Evolutionary conservation across 2,888 invertebrate species (phyloP).

Genomic region (Keiferia lycopersicella): DNA sequence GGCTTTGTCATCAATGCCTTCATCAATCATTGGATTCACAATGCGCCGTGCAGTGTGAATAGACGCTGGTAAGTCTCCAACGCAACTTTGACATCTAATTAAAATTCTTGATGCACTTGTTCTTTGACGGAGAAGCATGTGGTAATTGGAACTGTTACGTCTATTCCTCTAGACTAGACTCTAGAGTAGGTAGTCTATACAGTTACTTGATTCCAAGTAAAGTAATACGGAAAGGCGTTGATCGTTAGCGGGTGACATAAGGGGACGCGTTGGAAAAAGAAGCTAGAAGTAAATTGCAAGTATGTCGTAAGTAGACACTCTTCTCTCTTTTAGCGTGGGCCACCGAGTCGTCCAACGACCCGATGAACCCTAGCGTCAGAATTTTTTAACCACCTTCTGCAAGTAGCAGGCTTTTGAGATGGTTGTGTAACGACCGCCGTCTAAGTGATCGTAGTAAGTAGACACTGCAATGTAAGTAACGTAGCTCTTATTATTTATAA

Average conservation of each 20-base stretch:
- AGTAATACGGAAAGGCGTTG: constrained; percentile 1
- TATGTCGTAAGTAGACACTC: too few relatives aligned
- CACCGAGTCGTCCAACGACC: too few relatives aligned
- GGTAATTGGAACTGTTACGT: constrained; percentile 6
- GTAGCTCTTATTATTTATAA: background rate
- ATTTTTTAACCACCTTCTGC: too few relatives aligned
- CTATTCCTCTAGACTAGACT: background rate
- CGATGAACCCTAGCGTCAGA: too few relatives aligned
- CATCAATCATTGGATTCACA: constrained; percentile 41
- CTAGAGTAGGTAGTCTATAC: background rate
- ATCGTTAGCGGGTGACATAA: constrained; percentile 8
- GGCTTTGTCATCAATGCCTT: constrained; percentile 34
- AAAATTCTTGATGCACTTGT: constrained; percentile 2
- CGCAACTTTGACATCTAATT: constrained; percentile 28
- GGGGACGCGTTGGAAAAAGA: background rate
- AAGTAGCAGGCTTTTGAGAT: too few relatives aligned
- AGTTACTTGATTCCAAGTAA: constrained; percentile 16
- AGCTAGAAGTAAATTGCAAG: background rate
- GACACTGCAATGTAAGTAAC: too few relatives aligned
- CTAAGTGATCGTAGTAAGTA: too few relatives aligned
- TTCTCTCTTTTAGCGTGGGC: too few relatives aligned
- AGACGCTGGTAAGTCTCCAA: background rate
- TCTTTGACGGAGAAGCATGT: background rate
- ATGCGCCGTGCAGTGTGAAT: constrained; percentile 29
- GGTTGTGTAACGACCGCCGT: too few relatives aligned